Evolutionary conservation across 2,113 vertebrate genomes (phyloP), one percentile per base, ranked within the genome.

Genomic region (mouse (Mus musculus)): DNA sequence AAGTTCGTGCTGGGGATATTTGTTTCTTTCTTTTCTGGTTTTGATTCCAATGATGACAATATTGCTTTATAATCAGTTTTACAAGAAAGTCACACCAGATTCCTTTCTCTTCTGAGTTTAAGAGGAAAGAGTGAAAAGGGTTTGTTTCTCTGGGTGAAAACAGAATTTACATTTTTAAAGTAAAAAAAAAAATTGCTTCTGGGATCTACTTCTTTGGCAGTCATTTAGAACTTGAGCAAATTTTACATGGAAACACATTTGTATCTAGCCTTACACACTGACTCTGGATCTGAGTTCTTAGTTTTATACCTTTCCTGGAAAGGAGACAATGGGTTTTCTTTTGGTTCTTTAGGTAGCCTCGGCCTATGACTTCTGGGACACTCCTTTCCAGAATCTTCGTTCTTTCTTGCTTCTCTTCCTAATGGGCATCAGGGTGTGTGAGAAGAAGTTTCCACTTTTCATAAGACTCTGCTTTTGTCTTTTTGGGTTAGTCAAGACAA

Each of bases 11-110:
- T 69, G 52, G 91, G 77, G 71, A 39, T 88, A 96, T 86, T 97
- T 96, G 71, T 87, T 92, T 96, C 82, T 96, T 88, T 95, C 33
- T 94, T 72, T 95, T 94, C 80, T 97, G 93, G 76, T 97, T 97
- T 95, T 92, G 88, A 96, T 95, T 96, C 96, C 86, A 88, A 75
- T 86, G 95, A 94, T 73, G 88, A 91, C 61, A 65, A 36, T 76
- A 77, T 96, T 91, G 88, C 71, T 91, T 95, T 89, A 93, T 95
- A 81, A 49, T 42, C 26, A 36, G n/a, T 13, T 89, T 94, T 80
- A 94, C 94, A 42, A 69, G 71, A 96, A 81, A 96, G 49, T 46
- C 72, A 3, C 82, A 94, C 76, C 63, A 90, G 78, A 59, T 78
- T 90, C 20, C 33, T 16, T 52, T 61, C 52, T 28, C 17, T 24